Percentiles rank a stretch among this genome's conserved stretches.
phyloP scores from a whole-genome alignment of 2,888 invertebrate genomes.

The Prosapia bicincta region DNA sequence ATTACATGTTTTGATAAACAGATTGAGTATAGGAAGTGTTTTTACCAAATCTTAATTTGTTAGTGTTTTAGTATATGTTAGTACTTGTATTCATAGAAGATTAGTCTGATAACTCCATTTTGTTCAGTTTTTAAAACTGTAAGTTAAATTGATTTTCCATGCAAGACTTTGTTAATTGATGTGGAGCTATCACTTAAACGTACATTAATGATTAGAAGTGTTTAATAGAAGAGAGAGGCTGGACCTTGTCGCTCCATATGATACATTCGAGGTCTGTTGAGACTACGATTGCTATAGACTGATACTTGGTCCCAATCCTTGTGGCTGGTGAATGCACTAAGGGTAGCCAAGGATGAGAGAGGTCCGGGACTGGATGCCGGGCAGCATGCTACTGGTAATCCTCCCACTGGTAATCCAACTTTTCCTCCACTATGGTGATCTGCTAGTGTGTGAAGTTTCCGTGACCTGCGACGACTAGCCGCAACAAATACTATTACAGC shows the following conservation, averaged over 20 bases:
- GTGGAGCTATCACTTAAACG: constrained; percentile 19
- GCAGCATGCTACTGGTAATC: constrained; percentile 77
- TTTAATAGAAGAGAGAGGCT: constrained; percentile 14
- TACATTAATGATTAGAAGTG: constrained; percentile 16
- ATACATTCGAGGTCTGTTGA: constrained; percentile 84
- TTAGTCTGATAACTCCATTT: neutral
- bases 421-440: constrained; percentile 49
- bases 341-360: constrained; percentile 75
- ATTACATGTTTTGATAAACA: no score
- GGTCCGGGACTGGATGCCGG: constrained; percentile 79
- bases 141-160: neutral
- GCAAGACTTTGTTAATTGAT: neutral
- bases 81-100: neutral
- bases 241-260: constrained; percentile 58
- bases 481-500: constrained; percentile 88
- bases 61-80: neutral
- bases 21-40: no score
- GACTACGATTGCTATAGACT: constrained; percentile 85
- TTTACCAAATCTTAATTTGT: neutral
- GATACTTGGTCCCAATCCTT: constrained; percentile 89
- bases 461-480: constrained; percentile 70
- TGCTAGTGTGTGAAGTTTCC: constrained; percentile 65
- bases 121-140: neutral
- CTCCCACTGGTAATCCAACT: constrained; percentile 52
- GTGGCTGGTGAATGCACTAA: constrained; percentile 80